Conservation (phyloP, 2,888 invertebrate genomes). For the Allophyes oxyacanthae region DNA sequence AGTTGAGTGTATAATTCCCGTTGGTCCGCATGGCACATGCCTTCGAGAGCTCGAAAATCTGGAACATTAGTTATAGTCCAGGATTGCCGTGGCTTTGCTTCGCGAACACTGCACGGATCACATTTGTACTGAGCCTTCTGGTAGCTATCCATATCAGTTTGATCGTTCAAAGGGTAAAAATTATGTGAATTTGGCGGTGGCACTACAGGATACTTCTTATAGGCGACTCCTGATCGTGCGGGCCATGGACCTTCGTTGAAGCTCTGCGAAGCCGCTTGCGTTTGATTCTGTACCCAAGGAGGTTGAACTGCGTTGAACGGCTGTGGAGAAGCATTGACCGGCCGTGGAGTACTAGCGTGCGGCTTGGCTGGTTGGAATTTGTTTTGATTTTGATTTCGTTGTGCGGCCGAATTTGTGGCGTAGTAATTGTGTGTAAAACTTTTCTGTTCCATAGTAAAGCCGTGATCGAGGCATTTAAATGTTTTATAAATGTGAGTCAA, state of each 20-base stretch:
- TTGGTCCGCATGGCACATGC: slow-evolving; percentile 82
- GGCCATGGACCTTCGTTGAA: slow-evolving; percentile 84
- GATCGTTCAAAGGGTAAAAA: slow-evolving; percentile 80
- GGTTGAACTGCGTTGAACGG: slow-evolving; percentile 81
- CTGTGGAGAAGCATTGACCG: slow-evolving; percentile 80
- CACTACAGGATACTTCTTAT: slow-evolving; percentile 82
- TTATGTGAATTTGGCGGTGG: slow-evolving; percentile 79
- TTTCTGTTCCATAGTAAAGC: slow-evolving; percentile 87
- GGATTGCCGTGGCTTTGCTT: slow-evolving; percentile 84
- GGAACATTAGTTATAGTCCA: slow-evolving; percentile 86
- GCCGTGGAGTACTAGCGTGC: slow-evolving; percentile 76
- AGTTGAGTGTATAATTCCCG: slow-evolving; percentile 82
- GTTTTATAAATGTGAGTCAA: slow-evolving; percentile 90
- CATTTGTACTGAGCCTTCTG: slow-evolving; percentile 81
- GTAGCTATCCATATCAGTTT: slow-evolving; percentile 77
- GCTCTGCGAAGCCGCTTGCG: slow-evolving; percentile 71
- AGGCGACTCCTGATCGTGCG: slow-evolving; percentile 74
- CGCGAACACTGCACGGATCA: slow-evolving; percentile 79
- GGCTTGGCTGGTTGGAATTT: slow-evolving; percentile 80
- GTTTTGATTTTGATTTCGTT: slow-evolving; percentile 81
- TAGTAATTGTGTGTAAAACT: slow-evolving; percentile 87
- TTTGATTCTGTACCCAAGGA: slow-evolving; percentile 82
- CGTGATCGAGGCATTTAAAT: slow-evolving; percentile 89
- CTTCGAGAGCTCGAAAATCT: slow-evolving; percentile 81
- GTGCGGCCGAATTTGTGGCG: slow-evolving; percentile 81